These are phyloP conservation scores for Xenus cinereus DNA, from an alignment of 2,113 vertebrate genomes.

Conservation along the genomic window DNA sequence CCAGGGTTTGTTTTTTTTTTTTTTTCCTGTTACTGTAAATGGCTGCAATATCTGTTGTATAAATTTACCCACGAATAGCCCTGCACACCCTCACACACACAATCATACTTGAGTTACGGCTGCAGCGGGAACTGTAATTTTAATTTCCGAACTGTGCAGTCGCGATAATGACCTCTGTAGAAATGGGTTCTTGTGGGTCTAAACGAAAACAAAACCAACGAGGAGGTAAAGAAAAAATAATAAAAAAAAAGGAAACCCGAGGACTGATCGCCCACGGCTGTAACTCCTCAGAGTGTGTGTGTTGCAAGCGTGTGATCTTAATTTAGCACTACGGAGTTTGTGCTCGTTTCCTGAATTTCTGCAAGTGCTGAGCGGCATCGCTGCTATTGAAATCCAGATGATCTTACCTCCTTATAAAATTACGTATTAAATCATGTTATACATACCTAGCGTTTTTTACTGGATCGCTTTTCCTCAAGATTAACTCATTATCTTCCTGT, in stretches of 20 bases:
- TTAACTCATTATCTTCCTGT: not conserved
- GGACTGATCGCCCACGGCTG: not conserved
- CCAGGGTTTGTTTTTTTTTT: not conserved
- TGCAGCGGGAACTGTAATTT: not conserved
- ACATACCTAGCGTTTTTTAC: rapidly evolving
- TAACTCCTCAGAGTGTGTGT: not conserved
- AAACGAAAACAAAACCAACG: not conserved
- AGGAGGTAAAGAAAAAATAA: not conserved
- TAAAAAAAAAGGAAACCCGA: not conserved
- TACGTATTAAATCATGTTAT: not conserved
- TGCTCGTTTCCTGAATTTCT: not conserved
- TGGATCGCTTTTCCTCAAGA: not conserved
- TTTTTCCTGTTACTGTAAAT: slow-evolving; percentile 5
- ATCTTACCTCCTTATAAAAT: not conserved
- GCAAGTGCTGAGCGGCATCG: not conserved
- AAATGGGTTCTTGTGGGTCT: not conserved
- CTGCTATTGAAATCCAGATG: not conserved
- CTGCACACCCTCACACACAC: not conserved
- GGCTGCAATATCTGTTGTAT: not conserved
- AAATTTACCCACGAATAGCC: not conserved
- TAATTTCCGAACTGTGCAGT: not conserved
- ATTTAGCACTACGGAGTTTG: not conserved
- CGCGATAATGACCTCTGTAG: not conserved
- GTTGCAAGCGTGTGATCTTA: slow-evolving; percentile 2
- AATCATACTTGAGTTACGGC: not conserved